Evolutionary conservation across 2,888 invertebrate genomes (phyloP).

Genomic region (Sussaba pulchella): DNA sequence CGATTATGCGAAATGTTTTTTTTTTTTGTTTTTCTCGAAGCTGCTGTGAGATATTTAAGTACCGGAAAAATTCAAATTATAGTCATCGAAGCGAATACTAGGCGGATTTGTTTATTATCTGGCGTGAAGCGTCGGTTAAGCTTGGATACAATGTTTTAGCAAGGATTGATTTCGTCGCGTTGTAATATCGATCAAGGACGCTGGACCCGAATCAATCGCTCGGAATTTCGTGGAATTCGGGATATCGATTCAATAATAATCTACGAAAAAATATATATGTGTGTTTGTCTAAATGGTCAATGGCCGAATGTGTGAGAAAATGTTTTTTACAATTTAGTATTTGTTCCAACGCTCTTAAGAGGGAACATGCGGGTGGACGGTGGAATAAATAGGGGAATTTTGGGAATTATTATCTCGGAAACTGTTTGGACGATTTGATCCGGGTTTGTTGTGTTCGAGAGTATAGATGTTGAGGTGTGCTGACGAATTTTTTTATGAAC

Average conservation of each 20-base stretch:
- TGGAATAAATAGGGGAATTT: too few species aligned
- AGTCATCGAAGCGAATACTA: slow-evolving; percentile 49
- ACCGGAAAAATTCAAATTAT: slow-evolving; percentile 41
- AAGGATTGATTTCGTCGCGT: neutral
- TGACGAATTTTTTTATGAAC: too few species aligned
- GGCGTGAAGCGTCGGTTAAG: slow-evolving; percentile 56
- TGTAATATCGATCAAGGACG: neutral
- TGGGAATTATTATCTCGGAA: too few species aligned
- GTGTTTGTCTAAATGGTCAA: neutral
- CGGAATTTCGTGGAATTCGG: too few species aligned
- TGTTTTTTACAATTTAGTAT: too few species aligned
- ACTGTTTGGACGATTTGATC: too few species aligned
- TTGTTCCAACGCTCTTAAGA: too few species aligned
- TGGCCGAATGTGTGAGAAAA: neutral
- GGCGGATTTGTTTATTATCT: slow-evolving; percentile 45
- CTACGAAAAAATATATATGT: slow-evolving; percentile 2
- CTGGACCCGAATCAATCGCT: slow-evolving; percentile 32
- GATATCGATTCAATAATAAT: neutral
- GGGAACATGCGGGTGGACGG: too few species aligned
- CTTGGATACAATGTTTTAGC: slow-evolving; percentile 45
- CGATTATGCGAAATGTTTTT: slow-evolving; percentile 34
- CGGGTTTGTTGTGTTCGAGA: too few species aligned
- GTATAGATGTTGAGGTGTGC: too few species aligned
- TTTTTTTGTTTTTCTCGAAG: slow-evolving; percentile 19
- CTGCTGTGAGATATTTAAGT: slow-evolving; percentile 41